These are phyloP conservation scores for Bradynema listronoti DNA, from an alignment of 1,140 invertebrate genomes.

Conservation along the genomic window DNA sequence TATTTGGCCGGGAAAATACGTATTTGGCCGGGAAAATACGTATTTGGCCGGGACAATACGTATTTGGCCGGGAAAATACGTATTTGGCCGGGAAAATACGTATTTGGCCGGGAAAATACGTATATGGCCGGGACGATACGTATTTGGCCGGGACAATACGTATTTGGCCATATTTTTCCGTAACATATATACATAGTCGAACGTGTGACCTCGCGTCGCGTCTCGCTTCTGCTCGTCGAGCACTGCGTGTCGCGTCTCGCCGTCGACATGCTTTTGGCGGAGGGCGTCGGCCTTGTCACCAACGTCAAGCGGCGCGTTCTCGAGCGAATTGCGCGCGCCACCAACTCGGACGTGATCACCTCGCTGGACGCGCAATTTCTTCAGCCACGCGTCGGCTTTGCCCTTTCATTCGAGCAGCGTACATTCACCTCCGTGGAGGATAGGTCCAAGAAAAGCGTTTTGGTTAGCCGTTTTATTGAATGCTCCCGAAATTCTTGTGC, in stretches of 20 bases:
- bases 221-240: slow-evolving; percentile 80
- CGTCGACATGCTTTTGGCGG: slow-evolving; percentile 61
- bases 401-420: slow-evolving; percentile 75
- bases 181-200: slow-evolving; percentile 64
- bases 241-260: slow-evolving; percentile 71
- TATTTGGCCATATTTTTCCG: too few relatives aligned
- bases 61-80: too few relatives aligned
- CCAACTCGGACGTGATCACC: slow-evolving; percentile 77
- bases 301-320: slow-evolving; percentile 79
- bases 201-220: slow-evolving; percentile 74
- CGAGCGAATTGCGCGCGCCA: slow-evolving; percentile 73
- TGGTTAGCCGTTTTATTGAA: slow-evolving; percentile 27
- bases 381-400: slow-evolving; percentile 74
- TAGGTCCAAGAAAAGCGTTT: slow-evolving; percentile 59
- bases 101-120: too few relatives aligned
- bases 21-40: too few relatives aligned
- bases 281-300: slow-evolving; percentile 75
- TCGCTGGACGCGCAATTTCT: slow-evolving; percentile 78
- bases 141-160: too few relatives aligned
- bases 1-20: too few relatives aligned
- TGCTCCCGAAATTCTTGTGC: too few relatives aligned
- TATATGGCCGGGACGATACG: too few relatives aligned
- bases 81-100: too few relatives aligned
- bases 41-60: too few relatives aligned
- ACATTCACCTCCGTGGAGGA: slow-evolving; percentile 65